A percentile compares a stretch with the other conserved stretches of the same genome.
These are phyloP conservation scores for Dichetophora obliterata DNA, from an alignment of 2,888 invertebrate species.

Conservation along the genomic window DNA sequence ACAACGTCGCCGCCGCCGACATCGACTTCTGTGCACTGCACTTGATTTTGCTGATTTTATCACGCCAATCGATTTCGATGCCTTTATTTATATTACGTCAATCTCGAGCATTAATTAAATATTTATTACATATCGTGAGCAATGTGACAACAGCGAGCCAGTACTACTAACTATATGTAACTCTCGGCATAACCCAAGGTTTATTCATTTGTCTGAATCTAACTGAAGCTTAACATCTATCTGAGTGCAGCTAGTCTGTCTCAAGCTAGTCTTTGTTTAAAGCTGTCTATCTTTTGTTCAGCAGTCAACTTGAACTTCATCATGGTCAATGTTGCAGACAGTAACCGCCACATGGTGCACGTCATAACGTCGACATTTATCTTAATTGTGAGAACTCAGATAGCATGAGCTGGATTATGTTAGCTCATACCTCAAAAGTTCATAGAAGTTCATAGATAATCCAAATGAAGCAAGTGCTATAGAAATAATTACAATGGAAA, in stretches of 20 bases:
- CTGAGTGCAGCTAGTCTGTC: constrained; percentile 28
- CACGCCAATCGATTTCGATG: constrained; percentile 22
- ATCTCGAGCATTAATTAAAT: constrained; percentile 35
- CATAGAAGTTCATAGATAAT: no score
- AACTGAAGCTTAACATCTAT: neutral
- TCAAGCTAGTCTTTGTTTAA: neutral
- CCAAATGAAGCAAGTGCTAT: no score
- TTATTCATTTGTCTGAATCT: neutral
- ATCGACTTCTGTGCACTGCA: neutral
- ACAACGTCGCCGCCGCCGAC: constrained; percentile 24
- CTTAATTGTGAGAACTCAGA: constrained; percentile 29
- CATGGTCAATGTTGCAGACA: constrained; percentile 25
- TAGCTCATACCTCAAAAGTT: no score
- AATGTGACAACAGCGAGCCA: constrained; percentile 33
- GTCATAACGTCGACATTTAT: constrained; percentile 26
- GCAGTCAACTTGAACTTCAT: constrained; percentile 29
- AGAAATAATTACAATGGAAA: no score
- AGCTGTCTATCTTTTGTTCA: neutral
- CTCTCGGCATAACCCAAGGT: constrained; percentile 25
- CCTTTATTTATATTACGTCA: constrained; percentile 40
- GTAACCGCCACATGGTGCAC: neutral
- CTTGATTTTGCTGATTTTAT: constrained; percentile 22
- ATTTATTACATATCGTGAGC: constrained; percentile 55
- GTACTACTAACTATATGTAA: neutral
- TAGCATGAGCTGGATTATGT: neutral